Evolutionary conservation across 2,888 invertebrate genomes (phyloP), one percentile per base, ranked within the genome.

Genomic region (Pyrrhosoma nymphula): DNA sequence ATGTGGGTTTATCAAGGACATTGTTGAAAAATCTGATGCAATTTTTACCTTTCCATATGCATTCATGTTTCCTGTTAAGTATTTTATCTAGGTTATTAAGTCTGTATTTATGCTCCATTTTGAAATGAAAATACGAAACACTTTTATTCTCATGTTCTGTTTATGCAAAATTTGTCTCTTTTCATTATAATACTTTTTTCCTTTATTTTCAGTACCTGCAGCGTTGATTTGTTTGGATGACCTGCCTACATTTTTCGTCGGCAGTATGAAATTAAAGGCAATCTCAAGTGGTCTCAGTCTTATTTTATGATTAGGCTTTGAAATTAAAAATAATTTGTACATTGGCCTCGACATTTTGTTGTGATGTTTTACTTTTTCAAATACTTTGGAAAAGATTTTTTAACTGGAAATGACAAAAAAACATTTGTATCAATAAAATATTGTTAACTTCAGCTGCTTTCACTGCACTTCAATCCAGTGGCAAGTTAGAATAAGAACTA

Each of bases 191-290:
- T 47, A 47, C 2, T 26, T 69, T 26, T n/a, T 26, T 26, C 26
- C 23, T 60, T 47, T 93, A 20, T 69, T 91, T 91, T 20, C 93
- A 93, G 93, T 93, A 93, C 93, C 93, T 93, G 93, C 93, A 93
- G 69, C 93, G 93, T 93, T 93, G 93, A 93, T 69, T 69, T 47
- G 69, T 93, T 93, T 93, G 63, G 93, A 93, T 93, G 93, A 69
- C 75, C 93, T 93, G 93, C 93, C 93, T 75, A 75, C 75, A 93
- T 93, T 93, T n/a, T 93, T 93, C 93, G 93, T 93, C 93, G 93
- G 93, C 93, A 93, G 93, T 69, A 39, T 75, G 93, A 93, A 93
- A 55, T 93, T 75, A n/a, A 69, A 39, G 20, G 63, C 69, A 93
- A 93, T 93, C 93, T 93, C 63, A 93, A 75, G n/a, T 93, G 93